Percentiles rank a stretch among this genome's conserved stretches.
These are phyloP conservation scores for Drosophila ficusphila DNA, from an alignment of 1,140 invertebrate genomes.

Conservation along the genomic window DNA sequence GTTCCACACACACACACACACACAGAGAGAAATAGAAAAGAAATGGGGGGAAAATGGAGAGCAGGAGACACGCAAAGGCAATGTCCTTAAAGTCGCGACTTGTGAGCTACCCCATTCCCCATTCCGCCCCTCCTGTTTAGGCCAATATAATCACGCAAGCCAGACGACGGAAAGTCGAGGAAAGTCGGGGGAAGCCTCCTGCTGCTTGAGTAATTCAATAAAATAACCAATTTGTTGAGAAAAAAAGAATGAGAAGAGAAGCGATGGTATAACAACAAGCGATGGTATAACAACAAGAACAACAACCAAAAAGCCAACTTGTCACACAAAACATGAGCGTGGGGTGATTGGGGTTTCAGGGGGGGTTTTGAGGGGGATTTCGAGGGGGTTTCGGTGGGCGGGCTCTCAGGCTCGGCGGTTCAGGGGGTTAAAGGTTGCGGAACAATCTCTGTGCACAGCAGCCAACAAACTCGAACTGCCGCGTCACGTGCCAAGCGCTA, in stretches of 20 bases:
- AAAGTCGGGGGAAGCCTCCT: slow-evolving; percentile 47
- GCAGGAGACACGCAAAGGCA: slow-evolving; percentile 61
- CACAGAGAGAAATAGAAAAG: background rate
- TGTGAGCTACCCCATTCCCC: slow-evolving; percentile 15
- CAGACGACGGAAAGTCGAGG: slow-evolving; percentile 18
- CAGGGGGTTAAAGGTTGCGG: slow-evolving; percentile 30
- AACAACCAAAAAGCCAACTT: slow-evolving; percentile 60
- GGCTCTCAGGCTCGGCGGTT: too few relatives aligned
- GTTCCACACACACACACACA: slow-evolving; percentile 25
- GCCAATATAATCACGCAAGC: slow-evolving; percentile 73
- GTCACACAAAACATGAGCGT: slow-evolving; percentile 50
- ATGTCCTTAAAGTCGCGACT: slow-evolving; percentile 53
- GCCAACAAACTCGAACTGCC: slow-evolving; percentile 53
- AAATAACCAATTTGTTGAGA: slow-evolving; percentile 81
- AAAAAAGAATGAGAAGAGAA: slow-evolving; percentile 35
- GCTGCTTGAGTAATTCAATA: slow-evolving; percentile 82
- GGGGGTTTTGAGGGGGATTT: too few relatives aligned
- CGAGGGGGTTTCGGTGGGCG: too few relatives aligned
- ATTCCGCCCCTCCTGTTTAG: slow-evolving; percentile 37
- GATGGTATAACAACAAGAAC: slow-evolving; percentile 46
- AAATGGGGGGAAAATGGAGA: background rate
- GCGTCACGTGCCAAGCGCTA: slow-evolving; percentile 73
- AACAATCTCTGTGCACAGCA: slow-evolving; percentile 56
- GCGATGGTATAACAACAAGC: slow-evolving; percentile 40
- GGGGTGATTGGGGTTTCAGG: background rate